Evolutionary conservation across 1,140 invertebrate species (phyloP).

Genomic region (Parasteatoda tepidariorum): DNA sequence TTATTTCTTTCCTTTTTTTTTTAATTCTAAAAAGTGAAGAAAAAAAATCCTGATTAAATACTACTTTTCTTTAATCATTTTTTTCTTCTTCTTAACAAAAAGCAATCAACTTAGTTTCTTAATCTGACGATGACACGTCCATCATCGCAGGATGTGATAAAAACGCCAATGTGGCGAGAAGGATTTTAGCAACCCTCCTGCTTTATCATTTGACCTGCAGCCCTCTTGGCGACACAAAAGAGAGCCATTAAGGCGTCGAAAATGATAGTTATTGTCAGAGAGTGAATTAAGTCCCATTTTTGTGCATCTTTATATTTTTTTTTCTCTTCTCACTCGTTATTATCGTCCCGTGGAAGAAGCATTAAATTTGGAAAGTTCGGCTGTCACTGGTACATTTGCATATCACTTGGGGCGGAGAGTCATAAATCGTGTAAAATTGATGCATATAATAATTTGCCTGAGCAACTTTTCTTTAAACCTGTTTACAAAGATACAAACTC

Average conservation of each 20-base stretch:
- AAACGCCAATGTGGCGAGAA: conserved; percentile 14
- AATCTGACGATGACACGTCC: conserved; percentile 3
- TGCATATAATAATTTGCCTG: not conserved
- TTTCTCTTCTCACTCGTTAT: not conserved
- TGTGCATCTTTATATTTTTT: not conserved
- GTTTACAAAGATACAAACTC: not conserved
- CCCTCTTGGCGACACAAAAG: conserved; percentile 40
- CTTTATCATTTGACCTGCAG: conserved; percentile 34
- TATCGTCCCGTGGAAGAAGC: not conserved
- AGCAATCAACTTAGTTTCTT: not conserved
- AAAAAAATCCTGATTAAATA: too few relatives aligned
- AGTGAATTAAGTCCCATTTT: conserved; percentile 17
- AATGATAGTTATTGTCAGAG: conserved; percentile 42
- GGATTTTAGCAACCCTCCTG: conserved; percentile 13
- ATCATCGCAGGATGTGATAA: conserved; percentile 27
- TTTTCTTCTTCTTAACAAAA: not conserved
- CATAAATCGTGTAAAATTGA: not conserved
- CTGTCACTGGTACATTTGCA: not conserved
- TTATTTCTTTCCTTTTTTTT: too few relatives aligned
- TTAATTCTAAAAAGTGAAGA: too few relatives aligned
- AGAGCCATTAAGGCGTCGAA: conserved; percentile 28
- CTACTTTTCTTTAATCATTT: too few relatives aligned
- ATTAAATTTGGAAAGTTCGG: not conserved
- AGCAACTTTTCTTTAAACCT: not conserved
- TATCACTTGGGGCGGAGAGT: not conserved